These are phyloP conservation scores for Trinorchestia longiramus DNA, from an alignment of 1,140 invertebrate genomes.

Conservation along the genomic window DNA sequence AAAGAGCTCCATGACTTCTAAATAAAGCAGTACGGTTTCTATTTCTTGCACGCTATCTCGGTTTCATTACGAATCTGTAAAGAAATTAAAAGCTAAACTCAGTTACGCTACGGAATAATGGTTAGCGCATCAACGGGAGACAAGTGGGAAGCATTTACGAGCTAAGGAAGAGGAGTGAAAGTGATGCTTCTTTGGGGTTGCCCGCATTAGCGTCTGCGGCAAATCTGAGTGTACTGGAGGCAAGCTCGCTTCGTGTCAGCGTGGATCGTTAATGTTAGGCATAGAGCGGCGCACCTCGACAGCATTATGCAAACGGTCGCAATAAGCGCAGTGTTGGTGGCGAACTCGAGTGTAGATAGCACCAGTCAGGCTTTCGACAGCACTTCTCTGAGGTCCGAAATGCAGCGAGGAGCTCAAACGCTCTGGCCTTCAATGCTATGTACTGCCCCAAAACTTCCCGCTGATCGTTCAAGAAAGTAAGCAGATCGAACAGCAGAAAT, in stretches of 20 bases:
- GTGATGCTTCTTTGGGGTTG: conserved; percentile 18
- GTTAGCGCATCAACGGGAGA: background rate
- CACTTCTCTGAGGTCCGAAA: conserved; percentile 18
- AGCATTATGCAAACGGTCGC: conserved; percentile 51
- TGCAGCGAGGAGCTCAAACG: conserved; percentile 30
- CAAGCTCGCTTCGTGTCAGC: background rate
- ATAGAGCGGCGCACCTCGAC: conserved; percentile 47
- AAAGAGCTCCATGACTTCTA: background rate
- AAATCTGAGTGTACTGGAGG: conserved; percentile 23
- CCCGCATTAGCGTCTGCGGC: background rate
- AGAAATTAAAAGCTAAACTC: background rate
- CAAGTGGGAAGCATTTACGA: background rate
- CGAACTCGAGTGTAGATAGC: conserved; percentile 45
- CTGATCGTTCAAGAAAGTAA: background rate
- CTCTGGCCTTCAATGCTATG: conserved; percentile 19
- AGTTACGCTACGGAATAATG: background rate
- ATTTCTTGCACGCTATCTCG: background rate
- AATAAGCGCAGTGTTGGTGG: conserved; percentile 46
- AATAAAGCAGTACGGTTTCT: background rate
- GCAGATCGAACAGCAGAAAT: background rate
- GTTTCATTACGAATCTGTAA: background rate
- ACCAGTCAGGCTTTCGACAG: conserved; percentile 52
- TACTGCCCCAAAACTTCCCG: background rate
- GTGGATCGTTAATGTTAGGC: conserved; percentile 44
- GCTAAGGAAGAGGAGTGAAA: background rate